phyloP scores from a whole-genome alignment of 2,888 invertebrate species.

The Cosmopolites sordidus region DNA sequence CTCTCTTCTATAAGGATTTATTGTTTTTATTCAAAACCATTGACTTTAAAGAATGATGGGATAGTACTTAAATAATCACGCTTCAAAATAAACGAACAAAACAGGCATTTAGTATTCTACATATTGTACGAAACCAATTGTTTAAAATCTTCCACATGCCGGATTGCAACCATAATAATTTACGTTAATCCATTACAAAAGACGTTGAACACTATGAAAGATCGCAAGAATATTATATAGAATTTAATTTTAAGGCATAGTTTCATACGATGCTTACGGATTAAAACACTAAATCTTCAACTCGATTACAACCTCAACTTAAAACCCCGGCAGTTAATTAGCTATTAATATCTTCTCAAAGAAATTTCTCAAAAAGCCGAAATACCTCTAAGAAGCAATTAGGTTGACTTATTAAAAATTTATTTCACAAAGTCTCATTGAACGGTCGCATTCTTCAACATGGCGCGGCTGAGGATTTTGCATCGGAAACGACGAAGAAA shows the following conservation, averaged over 20 bases:
- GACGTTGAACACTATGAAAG: neutral
- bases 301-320: slow-evolving; percentile 5
- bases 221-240: neutral
- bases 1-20: too few relatives aligned
- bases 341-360: slow-evolving; percentile 18
- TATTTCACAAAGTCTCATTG: slow-evolving; percentile 22
- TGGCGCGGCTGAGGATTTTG: slow-evolving; percentile 7
- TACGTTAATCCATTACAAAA: slow-evolving; percentile 7
- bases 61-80: too few relatives aligned
- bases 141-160: slow-evolving; percentile 3
- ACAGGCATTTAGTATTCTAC: too few relatives aligned
- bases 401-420: slow-evolving; percentile 27
- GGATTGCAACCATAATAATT: slow-evolving; percentile 2
- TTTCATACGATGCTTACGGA: slow-evolving; percentile 14
- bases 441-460: slow-evolving; percentile 20
- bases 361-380: slow-evolving; percentile 5
- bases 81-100: too few relatives aligned
- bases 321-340: slow-evolving; percentile 14
- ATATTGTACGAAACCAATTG: slow-evolving; percentile 7
- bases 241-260: slow-evolving; percentile 15
- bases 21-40: too few relatives aligned
- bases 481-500: slow-evolving; percentile 13
- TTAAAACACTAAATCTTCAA: slow-evolving; percentile 13
- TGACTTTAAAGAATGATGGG: too few relatives aligned
- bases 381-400: slow-evolving; percentile 15